A percentile compares a stretch with the other conserved stretches of the same genome.
These are phyloP conservation scores for Tyto alba DNA, from an alignment of 2,113 vertebrate species.

Conservation along the genomic window DNA sequence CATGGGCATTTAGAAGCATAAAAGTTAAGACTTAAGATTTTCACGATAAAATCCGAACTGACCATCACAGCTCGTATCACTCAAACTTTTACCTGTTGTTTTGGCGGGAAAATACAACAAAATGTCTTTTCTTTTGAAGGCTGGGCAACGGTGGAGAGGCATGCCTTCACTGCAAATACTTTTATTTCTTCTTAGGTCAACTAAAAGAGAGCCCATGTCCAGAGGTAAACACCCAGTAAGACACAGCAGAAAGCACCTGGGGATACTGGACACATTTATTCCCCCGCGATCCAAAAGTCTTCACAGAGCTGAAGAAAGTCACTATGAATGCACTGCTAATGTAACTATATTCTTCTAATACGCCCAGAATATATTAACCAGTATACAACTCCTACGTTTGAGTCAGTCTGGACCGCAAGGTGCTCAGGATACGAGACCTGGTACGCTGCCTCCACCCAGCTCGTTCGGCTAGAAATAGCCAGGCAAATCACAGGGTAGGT, in stretches of 20 bases:
- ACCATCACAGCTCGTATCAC: background rate
- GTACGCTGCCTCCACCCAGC: background rate
- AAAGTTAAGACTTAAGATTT: background rate
- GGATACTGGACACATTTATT: background rate
- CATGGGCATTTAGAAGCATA: background rate
- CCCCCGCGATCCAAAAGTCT: background rate
- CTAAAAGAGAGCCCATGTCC: background rate
- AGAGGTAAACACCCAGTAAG: background rate
- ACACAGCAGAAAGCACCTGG: background rate
- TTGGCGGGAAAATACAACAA: background rate
- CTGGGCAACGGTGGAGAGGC: background rate
- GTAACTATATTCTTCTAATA: background rate
- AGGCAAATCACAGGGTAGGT: background rate
- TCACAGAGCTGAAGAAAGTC: background rate
- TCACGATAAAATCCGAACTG: fast-evolving
- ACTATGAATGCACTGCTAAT: background rate
- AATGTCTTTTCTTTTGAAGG: background rate
- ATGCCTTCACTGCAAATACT: background rate
- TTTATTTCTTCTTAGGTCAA: background rate
- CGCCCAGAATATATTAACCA: background rate
- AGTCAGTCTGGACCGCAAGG: fast-evolving
- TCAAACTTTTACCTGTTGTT: background rate
- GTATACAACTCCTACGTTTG: fast-evolving
- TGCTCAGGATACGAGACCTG: background rate
- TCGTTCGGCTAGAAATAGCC: background rate